Conservation (phyloP, 1,140 invertebrate genomes). For the Zaprionus tsacasi region DNA sequence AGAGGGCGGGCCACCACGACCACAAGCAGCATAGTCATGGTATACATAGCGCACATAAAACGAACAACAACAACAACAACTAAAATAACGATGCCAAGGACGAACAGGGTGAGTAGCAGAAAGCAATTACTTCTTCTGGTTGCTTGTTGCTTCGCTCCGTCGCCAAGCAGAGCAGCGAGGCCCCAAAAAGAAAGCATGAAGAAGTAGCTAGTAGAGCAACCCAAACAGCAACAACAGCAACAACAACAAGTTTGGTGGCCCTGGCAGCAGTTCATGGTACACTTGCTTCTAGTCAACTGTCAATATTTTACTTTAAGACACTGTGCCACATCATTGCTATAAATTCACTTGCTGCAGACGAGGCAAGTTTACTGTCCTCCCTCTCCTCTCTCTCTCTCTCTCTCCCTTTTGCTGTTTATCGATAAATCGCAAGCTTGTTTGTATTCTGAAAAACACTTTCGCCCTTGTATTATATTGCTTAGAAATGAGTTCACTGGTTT, state of each 20-base stretch:
- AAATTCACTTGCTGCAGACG: constrained; percentile 61
- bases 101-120: constrained; percentile 58
- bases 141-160: constrained; percentile 69
- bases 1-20: constrained; percentile 9
- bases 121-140: constrained; percentile 71
- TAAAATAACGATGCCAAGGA: constrained; percentile 37
- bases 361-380: not conserved
- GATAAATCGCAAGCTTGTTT: not conserved
- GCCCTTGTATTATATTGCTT: not conserved
- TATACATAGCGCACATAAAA: constrained; percentile 29
- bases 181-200: constrained; percentile 13
- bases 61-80: constrained; percentile 18
- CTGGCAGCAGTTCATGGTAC: constrained; percentile 69
- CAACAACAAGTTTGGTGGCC: constrained; percentile 66
- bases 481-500: not conserved
- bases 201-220: constrained; percentile 14
- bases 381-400: not conserved
- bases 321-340: constrained; percentile 72
- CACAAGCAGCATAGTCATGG: constrained; percentile 55
- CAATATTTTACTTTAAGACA: constrained; percentile 79
- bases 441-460: constrained; percentile 22
- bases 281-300: constrained; percentile 74
- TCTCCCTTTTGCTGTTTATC: not conserved
- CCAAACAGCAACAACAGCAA: not conserved
- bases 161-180: constrained; percentile 13